These are phyloP conservation scores for Emydura subglobosa DNA, from an alignment of 2,113 vertebrate species.

Conservation along the genomic window DNA sequence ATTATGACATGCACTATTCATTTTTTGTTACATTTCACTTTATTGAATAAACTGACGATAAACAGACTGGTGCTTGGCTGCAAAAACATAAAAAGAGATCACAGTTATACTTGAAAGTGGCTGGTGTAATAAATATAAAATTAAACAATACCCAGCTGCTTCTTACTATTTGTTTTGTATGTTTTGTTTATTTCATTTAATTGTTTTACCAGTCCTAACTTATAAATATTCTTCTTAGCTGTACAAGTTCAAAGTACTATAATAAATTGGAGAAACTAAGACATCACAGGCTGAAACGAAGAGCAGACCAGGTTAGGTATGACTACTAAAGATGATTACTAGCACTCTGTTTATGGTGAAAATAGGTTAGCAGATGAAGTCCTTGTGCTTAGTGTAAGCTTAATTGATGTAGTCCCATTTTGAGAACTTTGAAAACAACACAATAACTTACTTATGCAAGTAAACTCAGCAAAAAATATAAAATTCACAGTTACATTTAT, in stretches of 20 bases:
- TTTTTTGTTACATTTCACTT: conserved; percentile 17
- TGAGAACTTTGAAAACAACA: background rate
- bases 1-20: background rate
- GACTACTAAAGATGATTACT: background rate
- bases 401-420: conserved; percentile 2
- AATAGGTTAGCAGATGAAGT: conserved; percentile 13
- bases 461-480: conserved; percentile 8
- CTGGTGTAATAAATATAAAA: background rate
- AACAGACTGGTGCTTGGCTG: background rate
- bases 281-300: background rate
- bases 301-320: background rate
- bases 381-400: background rate
- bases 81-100: background rate
- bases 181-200: background rate
- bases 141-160: background rate
- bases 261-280: background rate
- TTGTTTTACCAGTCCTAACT: background rate
- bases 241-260: background rate
- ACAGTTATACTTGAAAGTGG: background rate
- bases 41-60: conserved; percentile 7
- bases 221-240: background rate
- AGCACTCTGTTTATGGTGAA: background rate
- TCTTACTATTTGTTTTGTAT: background rate
- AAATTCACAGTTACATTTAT: background rate
- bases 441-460: background rate